These are phyloP conservation scores for Monomorium pharaonis DNA, from an alignment of 1,140 invertebrate species.

Conservation along the genomic window DNA sequence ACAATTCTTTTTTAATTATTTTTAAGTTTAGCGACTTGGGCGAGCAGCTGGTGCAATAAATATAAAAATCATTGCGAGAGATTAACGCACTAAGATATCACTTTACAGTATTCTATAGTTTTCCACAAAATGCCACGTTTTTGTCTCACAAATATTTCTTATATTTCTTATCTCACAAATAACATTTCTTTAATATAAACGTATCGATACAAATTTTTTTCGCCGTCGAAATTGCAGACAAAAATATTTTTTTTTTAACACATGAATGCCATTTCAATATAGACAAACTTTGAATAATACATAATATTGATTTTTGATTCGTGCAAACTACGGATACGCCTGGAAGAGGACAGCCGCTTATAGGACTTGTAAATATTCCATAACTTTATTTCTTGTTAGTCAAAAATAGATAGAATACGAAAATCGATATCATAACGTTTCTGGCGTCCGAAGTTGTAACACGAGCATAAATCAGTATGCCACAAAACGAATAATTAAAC, in stretches of 20 bases:
- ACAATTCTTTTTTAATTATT: background rate
- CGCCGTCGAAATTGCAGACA: background rate
- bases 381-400: constrained; percentile 34
- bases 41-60: background rate
- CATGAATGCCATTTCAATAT: background rate
- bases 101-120: background rate
- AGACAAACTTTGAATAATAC: constrained; percentile 13
- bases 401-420: constrained; percentile 25
- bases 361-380: constrained; percentile 47
- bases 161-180: no score
- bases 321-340: background rate
- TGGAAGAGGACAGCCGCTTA: constrained; percentile 3
- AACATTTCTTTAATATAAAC: background rate
- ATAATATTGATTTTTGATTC: constrained; percentile 26
- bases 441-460: background rate
- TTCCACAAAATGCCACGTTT: background rate
- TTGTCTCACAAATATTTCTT: background rate
- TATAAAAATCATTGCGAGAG: background rate
- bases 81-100: background rate
- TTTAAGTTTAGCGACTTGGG: background rate
- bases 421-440: constrained; percentile 10
- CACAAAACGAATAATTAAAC: constrained; percentile 37
- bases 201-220: background rate
- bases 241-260: no score
- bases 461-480: constrained; percentile 4